A percentile compares a stretch with the other conserved stretches of the same genome.
Evolutionary conservation across 2,888 invertebrate genomes (phyloP).

Genomic region (Scaptodrosophila latifasciaeformis): DNA sequence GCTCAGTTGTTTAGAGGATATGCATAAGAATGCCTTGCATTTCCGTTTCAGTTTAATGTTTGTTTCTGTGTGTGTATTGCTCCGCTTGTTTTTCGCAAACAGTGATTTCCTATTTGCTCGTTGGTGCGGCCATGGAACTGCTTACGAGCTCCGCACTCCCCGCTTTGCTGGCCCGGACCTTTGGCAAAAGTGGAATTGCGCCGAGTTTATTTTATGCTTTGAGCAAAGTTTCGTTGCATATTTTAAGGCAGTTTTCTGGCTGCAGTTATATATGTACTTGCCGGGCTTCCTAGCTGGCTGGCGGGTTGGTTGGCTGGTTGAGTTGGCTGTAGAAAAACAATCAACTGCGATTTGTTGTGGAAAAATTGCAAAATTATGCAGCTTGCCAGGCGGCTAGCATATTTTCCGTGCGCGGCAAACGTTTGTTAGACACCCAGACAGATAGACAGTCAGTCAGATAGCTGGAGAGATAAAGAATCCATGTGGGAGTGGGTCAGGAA

Average conservation of each 20-base stretch:
- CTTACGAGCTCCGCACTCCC: not conserved
- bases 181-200: constrained; percentile 52
- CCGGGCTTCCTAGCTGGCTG: not conserved
- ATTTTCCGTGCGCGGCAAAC: constrained; percentile 52
- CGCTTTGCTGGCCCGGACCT: constrained; percentile 28
- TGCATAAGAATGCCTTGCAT: constrained; percentile 70
- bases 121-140: constrained; percentile 23
- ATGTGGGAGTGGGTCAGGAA: too few species aligned
- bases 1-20: constrained; percentile 64
- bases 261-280: constrained; percentile 43
- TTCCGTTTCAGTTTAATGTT: constrained; percentile 56
- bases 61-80: constrained; percentile 1
- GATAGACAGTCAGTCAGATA: constrained; percentile 18
- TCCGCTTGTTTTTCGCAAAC: constrained; percentile 36
- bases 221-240: constrained; percentile 66
- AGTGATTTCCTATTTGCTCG: constrained; percentile 57
- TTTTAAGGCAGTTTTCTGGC: constrained; percentile 57
- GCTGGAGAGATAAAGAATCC: constrained; percentile 24
- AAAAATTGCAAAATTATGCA: constrained; percentile 69
- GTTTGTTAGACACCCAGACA: constrained; percentile 47
- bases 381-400: constrained; percentile 24
- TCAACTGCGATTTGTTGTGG: constrained; percentile 68
- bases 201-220: constrained; percentile 64
- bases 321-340: constrained; percentile 47
- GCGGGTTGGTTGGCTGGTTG: not conserved